Percentiles rank a stretch among this genome's conserved stretches.
Evolutionary conservation across 2,113 vertebrate species (phyloP).

Genomic region (Orcinus orca): DNA sequence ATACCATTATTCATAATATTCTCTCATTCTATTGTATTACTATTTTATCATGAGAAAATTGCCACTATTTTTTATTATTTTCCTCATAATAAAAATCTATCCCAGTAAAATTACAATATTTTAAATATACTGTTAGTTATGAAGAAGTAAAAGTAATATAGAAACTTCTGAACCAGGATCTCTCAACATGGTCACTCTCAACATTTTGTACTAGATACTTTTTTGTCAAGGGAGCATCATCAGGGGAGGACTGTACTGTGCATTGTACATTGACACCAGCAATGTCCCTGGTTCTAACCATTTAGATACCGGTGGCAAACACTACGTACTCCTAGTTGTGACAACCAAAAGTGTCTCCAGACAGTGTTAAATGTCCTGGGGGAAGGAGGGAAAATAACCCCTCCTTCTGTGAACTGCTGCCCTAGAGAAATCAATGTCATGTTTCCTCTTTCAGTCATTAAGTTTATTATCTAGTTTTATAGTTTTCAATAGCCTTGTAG

Average conservation of each 20-base stretch:
- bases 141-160: background rate
- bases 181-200: background rate
- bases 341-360: background rate
- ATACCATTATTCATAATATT: background rate
- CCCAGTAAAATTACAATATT: background rate
- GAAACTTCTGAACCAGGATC: background rate
- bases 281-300: background rate
- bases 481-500: conserved; percentile 65
- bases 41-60: background rate
- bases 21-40: background rate
- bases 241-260: background rate
- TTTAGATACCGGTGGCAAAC: background rate
- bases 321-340: background rate
- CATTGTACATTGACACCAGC: background rate
- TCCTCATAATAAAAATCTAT: background rate
- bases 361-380: background rate
- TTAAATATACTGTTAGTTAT: conserved; percentile 2
- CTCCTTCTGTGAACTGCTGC: background rate
- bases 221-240: background rate
- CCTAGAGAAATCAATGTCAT: background rate
- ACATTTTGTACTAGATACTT: background rate
- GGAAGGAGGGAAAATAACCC: background rate
- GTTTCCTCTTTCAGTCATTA: background rate
- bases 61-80: background rate
- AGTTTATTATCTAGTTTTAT: conserved; percentile 72